A percentile compares a stretch with the other conserved stretches of the same genome.
phyloP scores from a whole-genome alignment of 2,888 invertebrate species.

The Cremastinae sp. region DNA sequence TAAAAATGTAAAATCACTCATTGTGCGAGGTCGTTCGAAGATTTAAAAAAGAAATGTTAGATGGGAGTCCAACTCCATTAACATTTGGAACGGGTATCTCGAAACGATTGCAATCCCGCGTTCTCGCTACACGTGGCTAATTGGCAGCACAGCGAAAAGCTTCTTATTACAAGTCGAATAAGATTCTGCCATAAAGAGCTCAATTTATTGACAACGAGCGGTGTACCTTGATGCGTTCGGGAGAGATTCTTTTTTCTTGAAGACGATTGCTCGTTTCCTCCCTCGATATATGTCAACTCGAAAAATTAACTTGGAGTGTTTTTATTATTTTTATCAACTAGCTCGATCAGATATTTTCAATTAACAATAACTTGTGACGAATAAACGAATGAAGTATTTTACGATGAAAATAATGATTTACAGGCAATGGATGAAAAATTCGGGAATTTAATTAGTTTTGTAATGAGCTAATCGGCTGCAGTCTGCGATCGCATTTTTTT shows the following conservation, averaged over 20 bases:
- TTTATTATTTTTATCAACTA: no score
- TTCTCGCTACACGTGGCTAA: conserved; percentile 49
- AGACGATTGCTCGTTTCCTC: neutral
- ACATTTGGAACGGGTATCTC: conserved; percentile 51
- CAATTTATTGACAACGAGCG: conserved; percentile 56
- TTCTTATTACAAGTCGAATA: conserved; percentile 56
- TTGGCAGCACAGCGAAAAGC: conserved; percentile 56
- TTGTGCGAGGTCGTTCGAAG: conserved; percentile 6
- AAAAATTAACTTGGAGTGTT: conserved; percentile 21
- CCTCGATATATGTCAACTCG: neutral
- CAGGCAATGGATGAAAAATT: neutral
- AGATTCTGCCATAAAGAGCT: conserved; percentile 58
- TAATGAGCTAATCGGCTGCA: conserved; percentile 5
- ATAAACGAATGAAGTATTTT: no score
- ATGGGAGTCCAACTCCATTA: conserved; percentile 49
- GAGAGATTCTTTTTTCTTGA: neutral
- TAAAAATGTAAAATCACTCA: conserved; percentile 55
- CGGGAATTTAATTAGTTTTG: neutral
- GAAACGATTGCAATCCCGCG: conserved; percentile 44
- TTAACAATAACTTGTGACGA: no score
- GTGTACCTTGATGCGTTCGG: conserved; percentile 33
- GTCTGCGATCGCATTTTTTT: conserved; percentile 40
- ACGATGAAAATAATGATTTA: neutral
- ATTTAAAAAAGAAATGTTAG: conserved; percentile 38
- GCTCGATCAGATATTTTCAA: conserved; percentile 38